Evolutionary conservation across 2,888 invertebrate species (phyloP).

Genomic region (Coelinius sp.): DNA sequence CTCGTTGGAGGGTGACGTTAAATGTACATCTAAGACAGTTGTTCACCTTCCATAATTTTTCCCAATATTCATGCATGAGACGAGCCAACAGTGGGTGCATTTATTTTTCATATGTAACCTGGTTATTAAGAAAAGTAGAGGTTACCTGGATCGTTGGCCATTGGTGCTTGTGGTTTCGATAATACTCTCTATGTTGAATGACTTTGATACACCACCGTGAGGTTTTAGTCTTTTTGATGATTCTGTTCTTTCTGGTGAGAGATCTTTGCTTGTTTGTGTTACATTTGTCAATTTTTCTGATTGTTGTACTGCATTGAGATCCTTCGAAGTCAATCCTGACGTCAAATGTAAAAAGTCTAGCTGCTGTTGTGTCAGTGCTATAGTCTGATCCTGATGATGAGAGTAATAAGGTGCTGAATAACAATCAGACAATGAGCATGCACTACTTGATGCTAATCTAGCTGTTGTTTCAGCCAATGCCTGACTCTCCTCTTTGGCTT

Average conservation of each 20-base stretch:
- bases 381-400: slow-evolving; percentile 58
- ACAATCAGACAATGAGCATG: slow-evolving; percentile 13
- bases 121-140: slow-evolving; percentile 25
- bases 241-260: slow-evolving; percentile 15
- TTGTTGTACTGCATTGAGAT: background rate
- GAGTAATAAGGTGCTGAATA: slow-evolving; percentile 67
- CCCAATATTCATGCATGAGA: slow-evolving; percentile 11
- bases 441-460: slow-evolving; percentile 37
- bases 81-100: background rate
- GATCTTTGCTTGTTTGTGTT: background rate
- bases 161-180: slow-evolving; percentile 54
- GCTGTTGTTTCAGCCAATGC: slow-evolving; percentile 68
- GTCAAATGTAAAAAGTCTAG: slow-evolving; percentile 45
- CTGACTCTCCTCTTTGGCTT: slow-evolving; percentile 73
- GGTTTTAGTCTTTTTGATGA: slow-evolving; percentile 33
- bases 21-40: slow-evolving; percentile 7
- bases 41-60: background rate
- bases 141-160: slow-evolving; percentile 42
- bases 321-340: slow-evolving; percentile 27
- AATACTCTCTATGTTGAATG: slow-evolving; percentile 65
- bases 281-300: background rate
- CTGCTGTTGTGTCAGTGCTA: slow-evolving; percentile 50
- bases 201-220: slow-evolving; percentile 50
- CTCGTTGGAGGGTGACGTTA: slow-evolving; percentile 24
- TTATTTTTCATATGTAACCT: slow-evolving; percentile 15